phyloP scores from a whole-genome alignment of 2,888 invertebrate species.

The Hirtodrosophila duncani region DNA sequence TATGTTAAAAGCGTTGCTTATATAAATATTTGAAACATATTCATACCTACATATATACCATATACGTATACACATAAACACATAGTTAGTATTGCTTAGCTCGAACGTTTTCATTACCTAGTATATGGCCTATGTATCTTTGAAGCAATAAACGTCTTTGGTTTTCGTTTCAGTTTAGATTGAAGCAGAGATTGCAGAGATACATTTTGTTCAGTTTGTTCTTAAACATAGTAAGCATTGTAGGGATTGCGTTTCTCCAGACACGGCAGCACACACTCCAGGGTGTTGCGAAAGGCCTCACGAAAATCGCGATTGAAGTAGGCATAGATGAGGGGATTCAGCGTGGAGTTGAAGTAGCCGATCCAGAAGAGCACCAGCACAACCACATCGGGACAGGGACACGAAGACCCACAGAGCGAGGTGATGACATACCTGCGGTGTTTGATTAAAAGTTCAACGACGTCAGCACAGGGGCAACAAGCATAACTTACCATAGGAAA shows the following conservation, averaged over 20 bases:
- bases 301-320: slow-evolving; percentile 98
- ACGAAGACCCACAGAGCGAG: slow-evolving; percentile 90
- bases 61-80: slow-evolving; percentile 39
- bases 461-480: slow-evolving; percentile 3
- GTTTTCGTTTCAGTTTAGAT: slow-evolving; percentile 4
- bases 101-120: slow-evolving; percentile 39
- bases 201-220: background rate
- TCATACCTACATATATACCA: slow-evolving; percentile 41
- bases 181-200: background rate
- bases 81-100: slow-evolving; percentile 65
- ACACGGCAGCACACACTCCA: slow-evolving; percentile 91
- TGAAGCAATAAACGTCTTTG: slow-evolving; percentile 5
- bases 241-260: slow-evolving; percentile 79
- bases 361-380: slow-evolving; percentile 97
- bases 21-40: slow-evolving; percentile 31
- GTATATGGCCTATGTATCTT: slow-evolving; percentile 4
- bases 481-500: slow-evolving; percentile 90
- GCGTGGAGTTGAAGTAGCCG: slow-evolving; percentile 96
- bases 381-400: slow-evolving; percentile 90
- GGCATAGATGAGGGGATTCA: slow-evolving; percentile 97
- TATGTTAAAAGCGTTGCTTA: slow-evolving; percentile 35
- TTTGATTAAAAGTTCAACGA: no score
- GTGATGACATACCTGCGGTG: slow-evolving; percentile 88
- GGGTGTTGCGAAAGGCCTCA: slow-evolving; percentile 95
- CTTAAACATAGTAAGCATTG: slow-evolving; percentile 78